Percentiles rank a stretch among this genome's conserved stretches.
Evolutionary conservation across 2,113 vertebrate genomes (phyloP).

Genomic region (Daubentonia madagascariensis): DNA sequence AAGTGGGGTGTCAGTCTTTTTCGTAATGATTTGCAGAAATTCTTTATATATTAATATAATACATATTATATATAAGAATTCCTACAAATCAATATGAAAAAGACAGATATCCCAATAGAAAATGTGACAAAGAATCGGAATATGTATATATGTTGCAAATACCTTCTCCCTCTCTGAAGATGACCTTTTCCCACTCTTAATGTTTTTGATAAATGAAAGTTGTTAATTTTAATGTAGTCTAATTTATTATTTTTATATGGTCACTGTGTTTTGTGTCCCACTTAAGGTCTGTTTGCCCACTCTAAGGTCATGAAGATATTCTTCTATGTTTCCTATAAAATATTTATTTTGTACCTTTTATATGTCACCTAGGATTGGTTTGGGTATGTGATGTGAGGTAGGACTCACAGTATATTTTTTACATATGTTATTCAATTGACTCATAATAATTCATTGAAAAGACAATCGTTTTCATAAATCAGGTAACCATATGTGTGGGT

Average conservation of each 20-base stretch:
- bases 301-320: neutral
- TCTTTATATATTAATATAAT: neutral
- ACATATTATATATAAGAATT: neutral
- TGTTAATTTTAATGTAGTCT: neutral
- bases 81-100: neutral
- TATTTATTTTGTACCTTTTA: neutral
- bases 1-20: neutral
- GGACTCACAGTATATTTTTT: neutral
- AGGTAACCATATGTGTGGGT: neutral
- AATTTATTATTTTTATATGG: conserved; percentile 13
- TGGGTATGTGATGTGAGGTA: neutral
- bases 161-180: neutral
- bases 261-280: neutral
- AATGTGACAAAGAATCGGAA: neutral
- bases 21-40: neutral
- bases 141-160: neutral
- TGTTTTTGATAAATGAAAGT: neutral
- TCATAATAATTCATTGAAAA: conserved; percentile 9
- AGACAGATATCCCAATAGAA: neutral
- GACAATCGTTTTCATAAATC: neutral
- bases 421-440: neutral
- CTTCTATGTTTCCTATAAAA: neutral
- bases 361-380: neutral
- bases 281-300: conserved; percentile 4
- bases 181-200: neutral